Conservation (phyloP, 1,140 invertebrate species). For the Cepaea nemoralis region DNA sequence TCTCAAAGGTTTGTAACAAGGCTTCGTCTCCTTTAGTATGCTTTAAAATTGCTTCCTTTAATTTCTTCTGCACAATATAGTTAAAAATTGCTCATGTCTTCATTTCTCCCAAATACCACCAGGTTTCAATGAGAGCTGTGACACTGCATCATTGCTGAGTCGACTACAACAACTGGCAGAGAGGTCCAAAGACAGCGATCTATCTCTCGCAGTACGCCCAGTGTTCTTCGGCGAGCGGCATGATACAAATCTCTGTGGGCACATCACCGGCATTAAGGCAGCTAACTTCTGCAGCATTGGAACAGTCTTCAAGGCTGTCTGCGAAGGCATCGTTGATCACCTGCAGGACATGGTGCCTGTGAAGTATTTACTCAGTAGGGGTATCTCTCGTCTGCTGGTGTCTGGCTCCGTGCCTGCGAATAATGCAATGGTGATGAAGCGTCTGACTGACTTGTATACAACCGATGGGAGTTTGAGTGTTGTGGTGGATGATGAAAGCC, state of each 20-base stretch:
- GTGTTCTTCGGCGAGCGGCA: slow-evolving; percentile 27
- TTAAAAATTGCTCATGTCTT: no score
- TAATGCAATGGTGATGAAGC: slow-evolving; percentile 1
- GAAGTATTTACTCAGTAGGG: background rate
- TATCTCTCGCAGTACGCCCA: background rate
- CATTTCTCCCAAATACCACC: no score
- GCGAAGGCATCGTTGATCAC: slow-evolving; percentile 29
- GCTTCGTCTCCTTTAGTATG: no score
- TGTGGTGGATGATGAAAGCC: background rate
- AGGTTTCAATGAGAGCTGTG: background rate
- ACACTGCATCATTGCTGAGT: background rate
- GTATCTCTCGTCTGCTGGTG: slow-evolving; percentile 2
- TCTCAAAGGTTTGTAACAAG: no score
- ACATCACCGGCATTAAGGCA: background rate
- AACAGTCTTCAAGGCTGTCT: background rate
- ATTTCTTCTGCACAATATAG: no score
- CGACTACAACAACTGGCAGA: slow-evolving; percentile 17
- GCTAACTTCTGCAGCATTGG: slow-evolving; percentile 19
- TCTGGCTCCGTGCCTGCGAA: slow-evolving; percentile 18
- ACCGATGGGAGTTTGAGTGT: background rate
- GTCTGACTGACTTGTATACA: slow-evolving; percentile 12
- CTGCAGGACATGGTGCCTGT: slow-evolving; percentile 20
- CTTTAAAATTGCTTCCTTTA: no score
- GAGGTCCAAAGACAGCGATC: background rate
- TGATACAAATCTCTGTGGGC: background rate